Evolutionary conservation across 92 coral and sea anemone genomes (phyloP), one percentile per base, ranked within the genome.

Genomic region (Porites evermanni): DNA sequence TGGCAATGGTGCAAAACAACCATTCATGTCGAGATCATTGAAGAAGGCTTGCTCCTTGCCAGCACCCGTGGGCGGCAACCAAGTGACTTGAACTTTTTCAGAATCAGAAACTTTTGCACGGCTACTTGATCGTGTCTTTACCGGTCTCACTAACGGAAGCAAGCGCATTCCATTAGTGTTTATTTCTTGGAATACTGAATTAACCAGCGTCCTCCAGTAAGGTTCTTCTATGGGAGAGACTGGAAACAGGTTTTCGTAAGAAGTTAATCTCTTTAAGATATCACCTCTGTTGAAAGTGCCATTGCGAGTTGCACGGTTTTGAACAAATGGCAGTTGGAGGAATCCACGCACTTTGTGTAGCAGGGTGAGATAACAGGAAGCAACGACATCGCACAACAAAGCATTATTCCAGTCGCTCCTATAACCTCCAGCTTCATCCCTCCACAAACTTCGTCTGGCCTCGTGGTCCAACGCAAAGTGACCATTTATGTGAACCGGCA

Each of bases 401-500:
- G 85, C 67, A 6, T 84, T 75, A 58, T 93, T 93, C 95, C 95
- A 93, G 88, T 82, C 77, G 58, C 91, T 88, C 38, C 91, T 78
- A 68, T 90, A 87, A 52, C 88, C 93, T 6, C 84, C 84, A 2
- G 7, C 78, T 63, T 93, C 95, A 69, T 80, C 93, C 73, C 78
- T 23, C 95, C 95, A 93, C 50, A 92, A 65, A 32, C 16, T 67
- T 75, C 95, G 38, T 26, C 95, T 79, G 6, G 87, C 86, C 69
- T 90, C 93, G 58, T 91, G 90, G 60, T 90, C 80, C 44, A 92
- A 80, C 21, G 93, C 95, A 88, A 94, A 94, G 51, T 94, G 98
- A 1, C 98, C 98, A 82, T 94, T 94, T n/a, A 94, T 87, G 83
- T 91, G 95, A 26, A 94, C 95, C 1, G 97, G 97, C 23, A 94